Conservation (phyloP, 2,888 invertebrate species). For the Dromius quadrimaculatus region DNA sequence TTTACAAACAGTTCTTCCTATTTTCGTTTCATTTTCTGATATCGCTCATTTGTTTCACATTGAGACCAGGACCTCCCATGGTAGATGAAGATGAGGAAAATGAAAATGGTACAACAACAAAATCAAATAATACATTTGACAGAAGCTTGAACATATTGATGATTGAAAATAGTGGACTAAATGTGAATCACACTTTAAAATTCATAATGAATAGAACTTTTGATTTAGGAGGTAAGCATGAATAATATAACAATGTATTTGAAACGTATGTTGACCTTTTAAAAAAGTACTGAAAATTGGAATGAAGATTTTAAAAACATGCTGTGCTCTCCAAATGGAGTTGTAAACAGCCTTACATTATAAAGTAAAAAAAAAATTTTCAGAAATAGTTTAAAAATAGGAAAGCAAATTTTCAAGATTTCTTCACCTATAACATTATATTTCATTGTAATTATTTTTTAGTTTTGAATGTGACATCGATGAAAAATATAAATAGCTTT, state of each 20-base stretch:
- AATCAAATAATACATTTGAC: conserved; percentile 17
- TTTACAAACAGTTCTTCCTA: conserved; percentile 91
- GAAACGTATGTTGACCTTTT: too few relatives aligned
- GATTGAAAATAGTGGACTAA: conserved; percentile 3
- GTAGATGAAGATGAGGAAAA: too few relatives aligned
- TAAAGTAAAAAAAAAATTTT: too few relatives aligned
- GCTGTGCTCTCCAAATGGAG: too few relatives aligned
- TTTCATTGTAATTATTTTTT: background rate
- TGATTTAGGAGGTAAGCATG: conserved; percentile 20
- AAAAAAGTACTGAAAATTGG: too few relatives aligned
- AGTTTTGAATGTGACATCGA: background rate
- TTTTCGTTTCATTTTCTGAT: conserved; percentile 92
- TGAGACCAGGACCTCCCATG: conserved; percentile 84
- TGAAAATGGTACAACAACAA: conserved; percentile 56
- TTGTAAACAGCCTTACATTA: too few relatives aligned
- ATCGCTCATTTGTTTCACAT: conserved; percentile 88
- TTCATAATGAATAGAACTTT: conserved; percentile 20
- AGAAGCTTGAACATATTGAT: conserved; percentile 4
- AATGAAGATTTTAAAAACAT: too few relatives aligned
- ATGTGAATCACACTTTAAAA: conserved; percentile 25
- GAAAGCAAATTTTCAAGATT: too few relatives aligned
- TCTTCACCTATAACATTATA: background rate
- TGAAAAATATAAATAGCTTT: conserved; percentile 58
- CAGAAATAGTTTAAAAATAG: too few relatives aligned
- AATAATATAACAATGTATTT: too few relatives aligned